Evolutionary conservation across 1,140 invertebrate species (phyloP).

Genomic region (Colletes gigas): DNA sequence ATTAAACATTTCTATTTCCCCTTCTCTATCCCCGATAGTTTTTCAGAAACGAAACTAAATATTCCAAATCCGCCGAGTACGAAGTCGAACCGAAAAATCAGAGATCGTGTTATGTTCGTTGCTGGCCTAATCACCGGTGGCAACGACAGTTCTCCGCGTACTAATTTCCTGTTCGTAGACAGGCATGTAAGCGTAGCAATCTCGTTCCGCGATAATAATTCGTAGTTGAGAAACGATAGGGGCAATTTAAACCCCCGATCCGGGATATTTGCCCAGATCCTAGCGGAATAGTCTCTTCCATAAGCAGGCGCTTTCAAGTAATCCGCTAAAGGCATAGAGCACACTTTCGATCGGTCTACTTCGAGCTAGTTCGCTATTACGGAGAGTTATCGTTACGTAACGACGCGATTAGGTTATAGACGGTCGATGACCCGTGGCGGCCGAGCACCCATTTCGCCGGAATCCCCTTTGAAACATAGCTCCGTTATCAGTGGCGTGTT

Average conservation of each 20-base stretch:
- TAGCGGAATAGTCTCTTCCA: not conserved
- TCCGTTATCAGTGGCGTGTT: conserved; percentile 39
- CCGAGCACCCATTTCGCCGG: not conserved
- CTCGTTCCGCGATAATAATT: conserved; percentile 1
- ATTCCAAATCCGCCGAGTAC: too few relatives aligned
- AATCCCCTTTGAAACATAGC: conserved; percentile 14
- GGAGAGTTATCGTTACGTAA: conserved; percentile 22
- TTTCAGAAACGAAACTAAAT: too few relatives aligned
- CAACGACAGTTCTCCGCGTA: too few relatives aligned
- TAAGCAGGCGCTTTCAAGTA: conserved; percentile 10
- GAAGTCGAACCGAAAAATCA: too few relatives aligned
- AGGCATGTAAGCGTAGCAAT: not conserved
- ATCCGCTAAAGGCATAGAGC: conserved; percentile 36
- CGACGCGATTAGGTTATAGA: conserved; percentile 31
- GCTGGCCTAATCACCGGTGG: too few relatives aligned
- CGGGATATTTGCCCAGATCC: conserved; percentile 1
- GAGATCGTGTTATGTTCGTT: too few relatives aligned
- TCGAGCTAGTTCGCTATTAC: conserved; percentile 22
- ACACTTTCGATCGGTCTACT: conserved; percentile 42
- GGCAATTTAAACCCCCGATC: too few relatives aligned
- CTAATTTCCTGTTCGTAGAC: not conserved
- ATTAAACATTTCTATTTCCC: too few relatives aligned
- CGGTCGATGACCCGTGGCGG: conserved; percentile 17
- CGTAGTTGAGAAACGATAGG: not conserved
- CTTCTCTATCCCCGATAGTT: too few relatives aligned